Conservation (phyloP, 1,140 invertebrate genomes). For the Battus philenor region DNA sequence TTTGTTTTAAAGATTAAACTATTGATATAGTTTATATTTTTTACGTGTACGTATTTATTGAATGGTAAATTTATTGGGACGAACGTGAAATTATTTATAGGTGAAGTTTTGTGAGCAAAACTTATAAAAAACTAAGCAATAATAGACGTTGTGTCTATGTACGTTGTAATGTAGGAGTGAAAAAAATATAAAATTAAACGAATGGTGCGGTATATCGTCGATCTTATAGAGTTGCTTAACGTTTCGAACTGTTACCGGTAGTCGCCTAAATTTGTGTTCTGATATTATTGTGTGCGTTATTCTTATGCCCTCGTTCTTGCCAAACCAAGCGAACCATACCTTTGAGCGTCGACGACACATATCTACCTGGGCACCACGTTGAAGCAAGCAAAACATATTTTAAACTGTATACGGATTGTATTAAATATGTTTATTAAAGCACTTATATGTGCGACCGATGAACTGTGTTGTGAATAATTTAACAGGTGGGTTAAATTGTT, state of each 20-base stretch:
- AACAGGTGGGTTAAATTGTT: too few relatives aligned
- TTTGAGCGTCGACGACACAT: constrained; percentile 9
- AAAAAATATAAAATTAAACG: constrained; percentile 52
- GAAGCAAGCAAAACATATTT: constrained; percentile 12
- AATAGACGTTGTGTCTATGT: constrained; percentile 72
- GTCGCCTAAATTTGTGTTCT: constrained; percentile 62
- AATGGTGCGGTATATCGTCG: constrained; percentile 70
- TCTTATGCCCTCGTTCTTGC: constrained; percentile 64
- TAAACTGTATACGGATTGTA: constrained; percentile 14
- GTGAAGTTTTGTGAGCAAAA: constrained; percentile 73
- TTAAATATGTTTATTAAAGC: constrained; percentile 9
- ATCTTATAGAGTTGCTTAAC: constrained; percentile 61
- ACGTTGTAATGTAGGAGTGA: constrained; percentile 69
- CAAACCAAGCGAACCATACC: constrained; percentile 48
- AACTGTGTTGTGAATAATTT: constrained; percentile 18
- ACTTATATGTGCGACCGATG: too few relatives aligned
- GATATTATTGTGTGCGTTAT: constrained; percentile 58
- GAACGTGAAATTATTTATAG: constrained; percentile 74
- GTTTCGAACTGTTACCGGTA: constrained; percentile 40
- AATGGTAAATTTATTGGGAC: constrained; percentile 75
- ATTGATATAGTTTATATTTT: constrained; percentile 77
- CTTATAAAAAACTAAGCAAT: constrained; percentile 75
- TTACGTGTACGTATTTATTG: constrained; percentile 76
- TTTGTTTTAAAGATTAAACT: constrained; percentile 76
- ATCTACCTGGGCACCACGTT: constrained; percentile 3